Evolutionary conservation across 2,888 invertebrate genomes (phyloP).

Genomic region (Eurytoma californica): DNA sequence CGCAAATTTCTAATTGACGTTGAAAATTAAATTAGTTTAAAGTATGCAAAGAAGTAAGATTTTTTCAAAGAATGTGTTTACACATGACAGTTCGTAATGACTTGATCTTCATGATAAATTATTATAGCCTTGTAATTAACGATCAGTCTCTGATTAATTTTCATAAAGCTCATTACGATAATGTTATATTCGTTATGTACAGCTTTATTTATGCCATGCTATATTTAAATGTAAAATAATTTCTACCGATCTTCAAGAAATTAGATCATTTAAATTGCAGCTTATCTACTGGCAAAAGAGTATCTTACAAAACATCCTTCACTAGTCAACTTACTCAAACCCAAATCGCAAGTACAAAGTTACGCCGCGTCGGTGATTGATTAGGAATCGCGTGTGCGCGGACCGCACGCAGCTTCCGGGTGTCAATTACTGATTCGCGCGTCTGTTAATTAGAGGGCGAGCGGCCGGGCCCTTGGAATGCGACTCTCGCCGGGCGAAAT

Average conservation of each 20-base stretch:
- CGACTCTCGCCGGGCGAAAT: conserved; percentile 27
- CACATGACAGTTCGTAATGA: neutral
- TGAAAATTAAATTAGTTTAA: too few species aligned
- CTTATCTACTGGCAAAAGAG: too few species aligned
- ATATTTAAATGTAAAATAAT: neutral
- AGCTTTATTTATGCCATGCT: too few species aligned
- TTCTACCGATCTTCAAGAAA: neutral
- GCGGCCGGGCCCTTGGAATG: conserved; percentile 20
- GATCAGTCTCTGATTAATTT: conserved; percentile 33
- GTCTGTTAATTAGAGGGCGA: conserved; percentile 40
- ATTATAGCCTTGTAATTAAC: conserved; percentile 31
- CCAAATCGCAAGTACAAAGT: too few species aligned
- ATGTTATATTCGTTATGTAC: neutral
- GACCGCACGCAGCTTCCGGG: neutral
- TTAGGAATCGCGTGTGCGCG: conserved; percentile 6
- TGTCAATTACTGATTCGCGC: conserved; percentile 50
- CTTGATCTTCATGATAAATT: conserved; percentile 32
- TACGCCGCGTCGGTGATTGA: neutral
- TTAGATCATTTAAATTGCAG: too few species aligned
- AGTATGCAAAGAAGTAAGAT: too few species aligned
- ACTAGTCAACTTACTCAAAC: too few species aligned
- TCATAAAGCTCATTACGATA: conserved; percentile 34
- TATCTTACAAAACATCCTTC: too few species aligned
- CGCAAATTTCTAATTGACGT: too few species aligned
- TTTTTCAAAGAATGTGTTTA: too few species aligned